Base-by-base conservation (phyloP, 2,797 vertebrate species). In the Rhincodon typus region DNA sequence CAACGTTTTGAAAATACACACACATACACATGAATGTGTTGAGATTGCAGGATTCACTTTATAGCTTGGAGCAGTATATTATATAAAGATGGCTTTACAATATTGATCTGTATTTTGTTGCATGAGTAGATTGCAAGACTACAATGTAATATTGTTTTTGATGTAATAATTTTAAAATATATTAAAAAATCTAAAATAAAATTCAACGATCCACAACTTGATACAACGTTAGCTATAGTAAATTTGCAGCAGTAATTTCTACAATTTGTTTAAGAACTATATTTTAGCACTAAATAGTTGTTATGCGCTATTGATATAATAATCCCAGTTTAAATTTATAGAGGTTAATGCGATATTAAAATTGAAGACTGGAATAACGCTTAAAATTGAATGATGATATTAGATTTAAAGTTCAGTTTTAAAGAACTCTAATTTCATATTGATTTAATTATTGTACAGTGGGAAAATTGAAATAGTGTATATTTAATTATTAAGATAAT, bases 21-120 rank as follows among this genome's bases (percentile, higher is more conserved):
- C 46, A 50, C 67, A 67, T 93, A 67, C 57, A 23, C 25, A 93
- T 15, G 42, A 93, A 25, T 66, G 15, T 93, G n/a, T 23, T 93
- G 62, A 69, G 69, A 93, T 42, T 93, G 62, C 90, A 93, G 90
- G 23, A 93, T 93, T 93, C 66, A 62, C 25, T 93, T 93, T 67
- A 67, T 69, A 93, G 66, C 90, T 67, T 93, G 21, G 19, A 38
- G 53, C 53, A 93, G n/a, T 21, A 42, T 42, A 69, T 93, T 93
- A 69, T 93, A 25, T 42, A 69, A 93, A 69, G n/a, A 69, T 93
- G 25, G n/a, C n/a, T 67, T 25, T 69, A 38, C 90, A 38, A 57
- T 42, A 67, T 38, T 10, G 19, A 38, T 38, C 7, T 21, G 67
- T 38, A 93, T 93, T 42, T 69, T 93, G n/a, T 12, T 38, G 23